Evolutionary conservation across 2,113 vertebrate species (phyloP).

Genomic region (Sprattus sprattus): DNA sequence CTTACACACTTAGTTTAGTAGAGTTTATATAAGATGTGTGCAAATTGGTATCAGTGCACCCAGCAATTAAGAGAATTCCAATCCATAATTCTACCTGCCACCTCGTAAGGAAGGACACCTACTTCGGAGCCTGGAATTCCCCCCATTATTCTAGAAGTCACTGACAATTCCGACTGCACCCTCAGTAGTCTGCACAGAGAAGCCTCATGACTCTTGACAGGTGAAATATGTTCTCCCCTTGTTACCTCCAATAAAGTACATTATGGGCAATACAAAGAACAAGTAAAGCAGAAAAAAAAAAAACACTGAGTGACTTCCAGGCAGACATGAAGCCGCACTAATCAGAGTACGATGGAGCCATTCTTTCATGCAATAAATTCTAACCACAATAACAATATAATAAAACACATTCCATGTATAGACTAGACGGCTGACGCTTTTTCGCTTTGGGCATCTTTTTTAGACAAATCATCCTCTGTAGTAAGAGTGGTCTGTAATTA

Average conservation of each 20-base stretch:
- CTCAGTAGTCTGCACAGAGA: not conserved
- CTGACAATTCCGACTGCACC: not conserved
- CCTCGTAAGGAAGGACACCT: not conserved
- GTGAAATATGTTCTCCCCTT: not conserved
- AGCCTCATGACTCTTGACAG: not conserved
- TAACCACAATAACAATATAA: constrained; percentile 59
- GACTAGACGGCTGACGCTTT: constrained; percentile 64
- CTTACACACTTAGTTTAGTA: no score
- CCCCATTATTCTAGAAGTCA: constrained; percentile 9
- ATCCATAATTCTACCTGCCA: not conserved
- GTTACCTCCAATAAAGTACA: not conserved
- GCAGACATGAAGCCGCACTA: constrained; percentile 40
- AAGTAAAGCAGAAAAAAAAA: not conserved
- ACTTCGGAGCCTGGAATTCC: not conserved
- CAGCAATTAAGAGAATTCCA: not conserved
- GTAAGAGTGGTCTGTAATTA: constrained; percentile 74
- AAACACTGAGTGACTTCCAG: not conserved
- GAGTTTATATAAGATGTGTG: not conserved
- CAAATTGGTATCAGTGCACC: not conserved
- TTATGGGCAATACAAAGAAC: not conserved
- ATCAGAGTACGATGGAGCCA: constrained; percentile 50
- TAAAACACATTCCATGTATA: constrained; percentile 63
- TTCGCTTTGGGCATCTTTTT: constrained; percentile 67
- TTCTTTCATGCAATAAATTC: constrained; percentile 53
- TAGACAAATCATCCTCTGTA: constrained; percentile 71